phyloP scores from a whole-genome alignment of 2,797 vertebrate species.

The Lacerta agilis region DNA sequence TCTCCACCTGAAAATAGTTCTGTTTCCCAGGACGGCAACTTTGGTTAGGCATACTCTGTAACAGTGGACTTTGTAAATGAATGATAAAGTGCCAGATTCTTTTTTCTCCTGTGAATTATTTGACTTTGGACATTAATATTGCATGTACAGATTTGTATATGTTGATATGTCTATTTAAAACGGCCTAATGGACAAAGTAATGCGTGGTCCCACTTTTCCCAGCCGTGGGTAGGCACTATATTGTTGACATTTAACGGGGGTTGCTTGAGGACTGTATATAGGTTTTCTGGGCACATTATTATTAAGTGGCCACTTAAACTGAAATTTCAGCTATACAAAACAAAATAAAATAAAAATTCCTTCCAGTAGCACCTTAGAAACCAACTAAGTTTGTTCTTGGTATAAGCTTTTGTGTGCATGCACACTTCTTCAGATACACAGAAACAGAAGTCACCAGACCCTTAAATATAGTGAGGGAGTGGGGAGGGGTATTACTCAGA shows the following conservation, averaged over 20 bases:
- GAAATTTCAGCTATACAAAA: not conserved
- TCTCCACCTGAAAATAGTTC: not conserved
- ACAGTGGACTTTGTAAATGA: not conserved
- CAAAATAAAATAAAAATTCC: too few relatives aligned
- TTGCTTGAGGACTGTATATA: not conserved
- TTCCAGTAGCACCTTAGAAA: too few relatives aligned
- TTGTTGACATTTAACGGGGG: not conserved
- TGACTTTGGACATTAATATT: not conserved
- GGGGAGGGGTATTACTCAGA: too few relatives aligned
- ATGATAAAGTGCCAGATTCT: not conserved
- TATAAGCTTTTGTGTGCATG: too few relatives aligned
- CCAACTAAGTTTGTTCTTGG: too few relatives aligned
- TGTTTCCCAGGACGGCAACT: not conserved
- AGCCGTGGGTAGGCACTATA: not conserved
- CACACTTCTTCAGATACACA: too few relatives aligned
- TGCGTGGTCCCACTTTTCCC: not conserved
- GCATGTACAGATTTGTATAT: not conserved
- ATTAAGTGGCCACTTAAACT: not conserved
- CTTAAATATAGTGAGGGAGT: too few relatives aligned
- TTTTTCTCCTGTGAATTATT: not conserved
- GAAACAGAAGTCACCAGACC: too few relatives aligned
- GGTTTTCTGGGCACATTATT: constrained; percentile 6
- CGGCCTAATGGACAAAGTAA: not conserved
- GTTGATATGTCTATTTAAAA: not conserved
- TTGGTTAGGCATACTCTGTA: not conserved